phyloP scores from a whole-genome alignment of 2,888 invertebrate genomes.

The Schizaphis graminum region DNA sequence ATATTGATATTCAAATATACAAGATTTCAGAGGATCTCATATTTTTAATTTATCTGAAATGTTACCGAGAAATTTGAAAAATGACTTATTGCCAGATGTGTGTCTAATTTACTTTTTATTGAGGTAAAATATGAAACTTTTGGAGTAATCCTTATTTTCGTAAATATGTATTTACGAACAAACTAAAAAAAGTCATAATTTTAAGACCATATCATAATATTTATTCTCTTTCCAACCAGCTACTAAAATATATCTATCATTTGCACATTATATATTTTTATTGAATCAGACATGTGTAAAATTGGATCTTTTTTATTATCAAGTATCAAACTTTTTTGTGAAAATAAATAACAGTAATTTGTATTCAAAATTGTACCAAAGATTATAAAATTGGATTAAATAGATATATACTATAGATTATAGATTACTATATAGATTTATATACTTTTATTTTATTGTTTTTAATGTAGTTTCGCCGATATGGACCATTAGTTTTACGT shows the following conservation, averaged over 20 bases:
- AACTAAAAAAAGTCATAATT: background rate
- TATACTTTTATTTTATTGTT: background rate
- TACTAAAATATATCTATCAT: background rate
- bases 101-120: background rate
- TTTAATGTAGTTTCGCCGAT: background rate
- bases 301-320: background rate
- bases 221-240: background rate
- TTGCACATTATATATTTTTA: background rate
- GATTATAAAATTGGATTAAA: background rate
- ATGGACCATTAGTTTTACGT: background rate
- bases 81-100: background rate
- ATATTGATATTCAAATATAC: background rate
- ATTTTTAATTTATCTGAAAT: background rate
- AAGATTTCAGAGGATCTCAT: background rate
- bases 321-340: background rate
- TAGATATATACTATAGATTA: too few relatives aligned
- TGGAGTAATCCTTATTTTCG: background rate
- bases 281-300: conserved; percentile 26
- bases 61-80: background rate
- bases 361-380: too few relatives aligned
- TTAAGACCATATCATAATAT: background rate
- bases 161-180: background rate
- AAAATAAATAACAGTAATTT: conserved; percentile 7
- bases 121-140: background rate
- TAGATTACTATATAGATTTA: too few relatives aligned